These are phyloP conservation scores for Uloborus plumipes DNA, from an alignment of 2,888 invertebrate genomes.

Conservation along the genomic window DNA sequence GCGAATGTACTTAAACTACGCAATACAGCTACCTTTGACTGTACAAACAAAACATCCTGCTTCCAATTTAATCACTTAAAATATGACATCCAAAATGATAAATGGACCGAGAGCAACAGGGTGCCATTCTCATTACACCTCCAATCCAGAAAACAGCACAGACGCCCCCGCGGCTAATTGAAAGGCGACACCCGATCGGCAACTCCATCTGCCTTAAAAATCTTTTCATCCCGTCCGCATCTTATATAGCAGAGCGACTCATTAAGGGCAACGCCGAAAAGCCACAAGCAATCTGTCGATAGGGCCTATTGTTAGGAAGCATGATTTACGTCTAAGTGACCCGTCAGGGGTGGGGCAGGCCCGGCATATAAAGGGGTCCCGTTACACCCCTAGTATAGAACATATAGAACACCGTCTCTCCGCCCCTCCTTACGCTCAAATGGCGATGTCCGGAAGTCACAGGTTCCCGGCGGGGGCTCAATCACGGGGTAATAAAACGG, in stretches of 20 bases:
- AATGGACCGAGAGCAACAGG: not conserved
- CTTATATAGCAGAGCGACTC: constrained; percentile 18
- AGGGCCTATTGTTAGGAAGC: constrained; percentile 30
- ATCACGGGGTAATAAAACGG: constrained; percentile 31
- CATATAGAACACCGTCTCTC: constrained; percentile 11
- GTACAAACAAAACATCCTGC: too few relatives aligned
- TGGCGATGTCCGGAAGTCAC: constrained; percentile 47
- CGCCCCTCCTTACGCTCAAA: constrained; percentile 27
- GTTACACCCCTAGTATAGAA: constrained; percentile 8
- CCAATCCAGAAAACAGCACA: not conserved
- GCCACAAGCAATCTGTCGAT: constrained; percentile 52
- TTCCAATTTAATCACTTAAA: constrained; percentile 5
- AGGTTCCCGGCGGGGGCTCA: constrained; percentile 32
- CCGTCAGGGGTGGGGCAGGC: not conserved
- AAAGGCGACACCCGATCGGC: constrained; percentile 22
- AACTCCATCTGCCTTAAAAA: constrained; percentile 43
- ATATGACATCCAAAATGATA: not conserved
- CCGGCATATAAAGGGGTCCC: constrained; percentile 39
- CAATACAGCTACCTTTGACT: too few relatives aligned
- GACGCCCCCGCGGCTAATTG: constrained; percentile 31
- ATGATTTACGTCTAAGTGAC: constrained; percentile 54
- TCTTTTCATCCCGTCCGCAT: constrained; percentile 32
- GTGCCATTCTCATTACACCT: not conserved
- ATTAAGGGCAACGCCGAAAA: constrained; percentile 49
- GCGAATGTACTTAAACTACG: too few relatives aligned